Evolutionary conservation across 2,888 invertebrate genomes (phyloP), one percentile per base, ranked within the genome.

Genomic region (Lacanobia wlatinum): DNA sequence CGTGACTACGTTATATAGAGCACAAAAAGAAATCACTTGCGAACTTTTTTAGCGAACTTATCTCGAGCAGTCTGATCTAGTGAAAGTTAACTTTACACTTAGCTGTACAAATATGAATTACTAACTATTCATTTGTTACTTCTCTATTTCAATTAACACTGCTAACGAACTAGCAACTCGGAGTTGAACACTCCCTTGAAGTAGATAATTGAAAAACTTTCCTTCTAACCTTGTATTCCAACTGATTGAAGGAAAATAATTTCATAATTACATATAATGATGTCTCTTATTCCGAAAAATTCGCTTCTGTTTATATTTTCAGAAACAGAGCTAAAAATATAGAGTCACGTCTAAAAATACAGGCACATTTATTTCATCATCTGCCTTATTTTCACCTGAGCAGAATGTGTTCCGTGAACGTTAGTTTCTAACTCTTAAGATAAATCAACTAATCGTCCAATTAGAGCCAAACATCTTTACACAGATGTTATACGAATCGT

Each of bases 11-110:
- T 89, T 90, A 92, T 93, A 87, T 91, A 87, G 90, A 91, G 85
- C 91, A 92, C 89, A 88, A 90, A 90, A 91, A 92, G 90, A 91
- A 92, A 90, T 87, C 90, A 91, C 92, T 93, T 88, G 94, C 91
- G 81, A 92, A 92, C 89, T 90, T 92, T 91, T 92, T 91, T 86
- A 68, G 88, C 89, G 76, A 85, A 87, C 88, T 89, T 89, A 89
- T 92, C 89, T 90, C 87, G 81, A 86, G 84, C 85, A 87, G 87
- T 88, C 87, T 88, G 89, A 91, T 90, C 88, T 90, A 93, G 95
- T 94, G 95, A 96, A 95, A 96, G 96, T 94, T 73, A 81, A 76
- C 79, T 79, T 85, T 73, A 84, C 86, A 87, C 85, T 84, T 84
- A 84, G 74, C 78, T 82, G 75, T 81, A 83, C 78, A 80, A 78